These are phyloP conservation scores for Cotesia typhae DNA, from an alignment of 1,140 invertebrate genomes.

Conservation along the genomic window DNA sequence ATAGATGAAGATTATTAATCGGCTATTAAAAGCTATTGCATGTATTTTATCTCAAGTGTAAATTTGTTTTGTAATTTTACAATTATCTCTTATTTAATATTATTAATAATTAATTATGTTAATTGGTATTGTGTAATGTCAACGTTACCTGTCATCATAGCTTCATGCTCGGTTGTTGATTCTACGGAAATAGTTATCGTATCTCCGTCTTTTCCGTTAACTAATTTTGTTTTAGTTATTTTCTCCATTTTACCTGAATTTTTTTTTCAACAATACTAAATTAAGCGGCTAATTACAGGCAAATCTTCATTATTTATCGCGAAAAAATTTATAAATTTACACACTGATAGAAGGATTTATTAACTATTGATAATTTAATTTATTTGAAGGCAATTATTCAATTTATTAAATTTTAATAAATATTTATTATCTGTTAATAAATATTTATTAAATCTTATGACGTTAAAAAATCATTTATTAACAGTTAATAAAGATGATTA, in stretches of 20 bases:
- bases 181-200: constrained; percentile 72
- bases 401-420: too few species aligned
- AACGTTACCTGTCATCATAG: constrained; percentile 70
- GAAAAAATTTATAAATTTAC: too few species aligned
- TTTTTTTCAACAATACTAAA: constrained; percentile 51
- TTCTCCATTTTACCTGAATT: constrained; percentile 67
- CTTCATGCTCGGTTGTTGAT: constrained; percentile 70
- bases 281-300: constrained; percentile 45
- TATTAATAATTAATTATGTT: constrained; percentile 1
- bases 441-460: too few species aligned
- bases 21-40: constrained; percentile 21
- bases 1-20: constrained; percentile 24
- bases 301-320: background rate
- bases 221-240: constrained; percentile 70
- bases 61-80: background rate
- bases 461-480: too few species aligned
- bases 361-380: too few species aligned
- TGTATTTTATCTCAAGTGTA: background rate
- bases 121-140: constrained; percentile 4
- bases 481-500: too few species aligned
- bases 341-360: too few species aligned
- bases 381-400: too few species aligned
- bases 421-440: too few species aligned
- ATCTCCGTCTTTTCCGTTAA: constrained; percentile 67
- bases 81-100: too few species aligned